A percentile compares a stretch with the other conserved stretches of the same genome.
Evolutionary conservation across 1,140 invertebrate genomes (phyloP).

Genomic region (Hylyphantes graminicola): DNA sequence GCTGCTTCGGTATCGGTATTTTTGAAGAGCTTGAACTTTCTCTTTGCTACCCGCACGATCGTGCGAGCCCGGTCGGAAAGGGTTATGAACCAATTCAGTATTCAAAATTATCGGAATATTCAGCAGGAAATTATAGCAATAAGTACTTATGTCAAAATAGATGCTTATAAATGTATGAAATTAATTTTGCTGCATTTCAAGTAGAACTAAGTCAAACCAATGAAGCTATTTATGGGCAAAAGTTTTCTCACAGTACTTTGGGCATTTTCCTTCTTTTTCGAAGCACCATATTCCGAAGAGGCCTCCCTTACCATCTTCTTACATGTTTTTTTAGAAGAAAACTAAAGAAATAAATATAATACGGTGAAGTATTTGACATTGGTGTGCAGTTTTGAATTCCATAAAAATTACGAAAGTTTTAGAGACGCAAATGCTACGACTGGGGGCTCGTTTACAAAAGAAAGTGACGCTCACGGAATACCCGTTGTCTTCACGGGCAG

Average conservation of each 20-base stretch:
- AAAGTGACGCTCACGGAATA: background rate
- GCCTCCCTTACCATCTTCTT: background rate
- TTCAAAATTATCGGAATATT: no score
- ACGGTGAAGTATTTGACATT: constrained; percentile 34
- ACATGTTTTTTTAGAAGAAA: background rate
- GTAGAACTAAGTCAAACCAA: no score
- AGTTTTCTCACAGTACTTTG: constrained; percentile 35
- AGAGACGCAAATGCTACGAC: constrained; percentile 21
- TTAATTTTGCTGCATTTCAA: no score
- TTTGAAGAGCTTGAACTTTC: no score
- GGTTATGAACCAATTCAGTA: no score
- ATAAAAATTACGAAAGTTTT: constrained; percentile 45
- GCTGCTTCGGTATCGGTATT: no score
- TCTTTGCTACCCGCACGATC: no score
- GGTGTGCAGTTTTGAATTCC: constrained; percentile 16
- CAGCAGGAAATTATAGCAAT: no score
- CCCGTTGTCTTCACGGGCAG: no score
- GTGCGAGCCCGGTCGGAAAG: no score
- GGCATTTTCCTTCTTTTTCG: constrained; percentile 11
- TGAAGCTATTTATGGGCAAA: constrained; percentile 10
- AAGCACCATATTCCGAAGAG: constrained; percentile 19
- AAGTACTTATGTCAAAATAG: no score
- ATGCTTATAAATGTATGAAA: no score
- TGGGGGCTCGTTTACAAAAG: constrained; percentile 21
- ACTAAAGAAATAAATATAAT: background rate